Evolutionary conservation across 2,888 invertebrate species (phyloP).

Genomic region (Platycnemis pennipes): DNA sequence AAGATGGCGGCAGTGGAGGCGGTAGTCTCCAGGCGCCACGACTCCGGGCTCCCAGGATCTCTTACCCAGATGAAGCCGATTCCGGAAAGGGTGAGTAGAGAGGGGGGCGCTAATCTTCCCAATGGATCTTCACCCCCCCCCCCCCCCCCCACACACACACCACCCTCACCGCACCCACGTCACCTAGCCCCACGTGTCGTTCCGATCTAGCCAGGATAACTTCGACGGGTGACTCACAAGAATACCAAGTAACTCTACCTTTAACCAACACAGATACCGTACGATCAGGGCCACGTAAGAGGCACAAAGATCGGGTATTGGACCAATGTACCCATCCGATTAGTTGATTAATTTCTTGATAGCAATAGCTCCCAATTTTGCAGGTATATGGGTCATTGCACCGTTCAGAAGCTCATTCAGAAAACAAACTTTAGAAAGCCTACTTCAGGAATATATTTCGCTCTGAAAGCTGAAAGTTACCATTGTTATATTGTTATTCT

Average conservation of each 20-base stretch:
- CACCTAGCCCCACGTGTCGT: background rate
- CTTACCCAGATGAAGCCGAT: slow-evolving; percentile 78
- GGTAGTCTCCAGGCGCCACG: slow-evolving; percentile 72
- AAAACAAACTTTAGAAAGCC: no score
- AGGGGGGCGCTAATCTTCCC: slow-evolving; percentile 23
- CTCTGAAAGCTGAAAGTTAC: no score
- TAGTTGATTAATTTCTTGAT: no score
- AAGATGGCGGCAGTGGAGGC: slow-evolving; percentile 14
- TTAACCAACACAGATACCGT: background rate
- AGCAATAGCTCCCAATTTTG: no score
- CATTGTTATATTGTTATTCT: no score
- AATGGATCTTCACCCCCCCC: background rate
- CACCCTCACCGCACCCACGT: slow-evolving; percentile 69
- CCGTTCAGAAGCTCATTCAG: no score
- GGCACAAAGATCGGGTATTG: no score
- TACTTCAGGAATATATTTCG: no score
- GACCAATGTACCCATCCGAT: no score
- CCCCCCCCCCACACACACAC: slow-evolving; percentile 54
- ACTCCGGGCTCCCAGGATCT: slow-evolving; percentile 77
- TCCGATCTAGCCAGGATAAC: background rate
- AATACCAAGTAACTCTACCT: background rate
- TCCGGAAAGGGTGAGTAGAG: slow-evolving; percentile 48
- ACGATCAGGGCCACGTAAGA: background rate
- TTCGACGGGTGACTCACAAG: background rate
- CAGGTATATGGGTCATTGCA: no score